Percentiles rank a stretch among this genome's conserved stretches.
Conservation (phyloP, 2,888 invertebrate species). For the Tetranychus piercei region DNA sequence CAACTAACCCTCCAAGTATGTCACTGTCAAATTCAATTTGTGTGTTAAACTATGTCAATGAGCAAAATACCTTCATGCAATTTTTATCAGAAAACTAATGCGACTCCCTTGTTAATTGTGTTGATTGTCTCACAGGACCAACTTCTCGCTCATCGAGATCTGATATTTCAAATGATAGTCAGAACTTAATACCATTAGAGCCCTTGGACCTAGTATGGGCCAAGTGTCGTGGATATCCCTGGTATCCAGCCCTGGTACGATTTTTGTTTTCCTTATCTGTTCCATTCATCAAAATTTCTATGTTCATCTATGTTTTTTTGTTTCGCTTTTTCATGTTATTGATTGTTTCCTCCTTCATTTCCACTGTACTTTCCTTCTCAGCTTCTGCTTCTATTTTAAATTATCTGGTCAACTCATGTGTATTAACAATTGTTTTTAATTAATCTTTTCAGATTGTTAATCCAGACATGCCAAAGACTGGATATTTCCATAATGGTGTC, state of each 20-base stretch:
- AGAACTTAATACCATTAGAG: constrained; percentile 41
- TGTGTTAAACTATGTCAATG: background rate
- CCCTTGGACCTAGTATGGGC: constrained; percentile 90
- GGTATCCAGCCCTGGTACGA: constrained; percentile 70
- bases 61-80: too few relatives aligned
- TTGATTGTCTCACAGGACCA: constrained; percentile 12
- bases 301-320: constrained; percentile 13
- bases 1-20: constrained; percentile 8
- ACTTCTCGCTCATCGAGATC: constrained; percentile 17
- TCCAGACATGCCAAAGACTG: constrained; percentile 62
- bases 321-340: background rate
- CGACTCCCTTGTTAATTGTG: background rate
- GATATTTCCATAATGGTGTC: constrained; percentile 71
- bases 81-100: background rate
- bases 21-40: background rate
- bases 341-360: background rate
- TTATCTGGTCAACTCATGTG: background rate
- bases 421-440: constrained; percentile 4
- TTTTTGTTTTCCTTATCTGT: constrained; percentile 6
- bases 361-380: background rate
- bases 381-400: background rate
- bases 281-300: constrained; percentile 8
- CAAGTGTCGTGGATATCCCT: constrained; percentile 85
- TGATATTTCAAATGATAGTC: constrained; percentile 23
- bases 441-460: constrained; percentile 50